A percentile compares a stretch with the other conserved stretches of the same genome.
Conservation (phyloP, 2,113 vertebrate species). For the Epinephelus cyanopodus region DNA sequence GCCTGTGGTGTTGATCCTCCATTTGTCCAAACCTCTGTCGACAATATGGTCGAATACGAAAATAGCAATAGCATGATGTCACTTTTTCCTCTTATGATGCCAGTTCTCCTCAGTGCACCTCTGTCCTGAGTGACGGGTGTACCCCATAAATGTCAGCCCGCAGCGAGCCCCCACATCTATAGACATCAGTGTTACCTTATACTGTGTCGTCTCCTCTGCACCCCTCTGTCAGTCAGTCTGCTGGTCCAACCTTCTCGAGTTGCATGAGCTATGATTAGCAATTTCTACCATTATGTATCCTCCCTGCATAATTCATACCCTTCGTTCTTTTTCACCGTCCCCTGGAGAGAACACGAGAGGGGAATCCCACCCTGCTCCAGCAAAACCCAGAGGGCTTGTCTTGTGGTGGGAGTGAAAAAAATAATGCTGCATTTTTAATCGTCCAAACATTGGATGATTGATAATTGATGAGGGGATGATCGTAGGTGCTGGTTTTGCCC, state of each 20-base stretch:
- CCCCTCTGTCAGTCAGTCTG: conserved; percentile 70
- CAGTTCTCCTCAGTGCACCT: conserved; percentile 21
- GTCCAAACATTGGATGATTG: conserved; percentile 63
- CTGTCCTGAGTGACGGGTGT: conserved; percentile 42
- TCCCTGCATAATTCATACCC: conserved; percentile 80
- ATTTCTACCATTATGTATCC: conserved; percentile 83
- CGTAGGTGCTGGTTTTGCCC: conserved; percentile 56
- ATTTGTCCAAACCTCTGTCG: not conserved
- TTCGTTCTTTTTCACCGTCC: conserved; percentile 62
- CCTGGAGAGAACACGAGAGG: conserved; percentile 76
- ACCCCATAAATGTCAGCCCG: conserved; percentile 50
- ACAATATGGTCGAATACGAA: not conserved
- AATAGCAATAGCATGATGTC: conserved; percentile 29
- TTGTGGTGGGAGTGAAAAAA: conserved; percentile 64
- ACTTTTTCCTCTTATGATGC: conserved; percentile 38
- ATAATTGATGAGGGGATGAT: conserved; percentile 79
- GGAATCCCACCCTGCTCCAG: conserved; percentile 74
- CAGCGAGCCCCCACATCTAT: conserved; percentile 45
- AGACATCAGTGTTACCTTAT: conserved; percentile 67
- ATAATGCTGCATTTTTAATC: conserved; percentile 80
- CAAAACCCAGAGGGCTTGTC: conserved; percentile 65
- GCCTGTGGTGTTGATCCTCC: not conserved
- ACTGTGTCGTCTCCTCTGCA: conserved; percentile 53
- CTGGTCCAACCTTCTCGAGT: conserved; percentile 73
- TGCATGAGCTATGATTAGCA: conserved; percentile 79